Evolutionary conservation across 2,888 invertebrate genomes (phyloP), one percentile per base, ranked within the genome.

Genomic region (Lymantria monacha): DNA sequence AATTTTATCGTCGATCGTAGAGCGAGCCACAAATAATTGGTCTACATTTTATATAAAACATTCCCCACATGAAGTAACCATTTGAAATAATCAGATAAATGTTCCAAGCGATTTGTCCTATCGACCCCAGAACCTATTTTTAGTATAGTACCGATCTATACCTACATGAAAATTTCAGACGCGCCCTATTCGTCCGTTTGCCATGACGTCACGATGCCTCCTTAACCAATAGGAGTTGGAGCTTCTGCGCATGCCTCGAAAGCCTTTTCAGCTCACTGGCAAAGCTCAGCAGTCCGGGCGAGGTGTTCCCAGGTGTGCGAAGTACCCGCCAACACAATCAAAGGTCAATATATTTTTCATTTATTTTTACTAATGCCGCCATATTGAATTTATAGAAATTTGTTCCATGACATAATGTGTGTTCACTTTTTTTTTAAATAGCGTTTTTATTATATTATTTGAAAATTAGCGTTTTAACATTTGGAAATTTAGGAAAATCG

Each of bases 91-190:
- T 63, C 59, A 59, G 63, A 63, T 70, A 63, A 66, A 67, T 64
- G 70, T 63, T 65, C 61, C 61, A 66, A 62, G 59, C 41, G 57
- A 57, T 43, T 45, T 52, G 49, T 51, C 48, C 66, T 59, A 68
- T 67, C 70, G 67, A 69, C 72, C 75, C 52, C 53, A 58, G 63
- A 64, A 76, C 79, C 85, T 89, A 90, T 88, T 83, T 90, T 87
- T 87, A 88, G 83, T 70, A 60, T 86, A 86, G 87, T 86, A 87
- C 83, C 86, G 74, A 67, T 64, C 71, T 80, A 83, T 89, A 88
- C 88, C 90, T 90, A 90, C 88, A 67, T 85, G 87, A 87, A 83
- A 75, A 42, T 83, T 90, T 90, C 89, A 89, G 89, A 69, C 53
- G 54, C 49, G 10, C 37, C 44, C 60, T 37, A 88, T 90, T 90